phyloP scores from a whole-genome alignment of 2,888 invertebrate species.

The Acutogordius australiensis region DNA sequence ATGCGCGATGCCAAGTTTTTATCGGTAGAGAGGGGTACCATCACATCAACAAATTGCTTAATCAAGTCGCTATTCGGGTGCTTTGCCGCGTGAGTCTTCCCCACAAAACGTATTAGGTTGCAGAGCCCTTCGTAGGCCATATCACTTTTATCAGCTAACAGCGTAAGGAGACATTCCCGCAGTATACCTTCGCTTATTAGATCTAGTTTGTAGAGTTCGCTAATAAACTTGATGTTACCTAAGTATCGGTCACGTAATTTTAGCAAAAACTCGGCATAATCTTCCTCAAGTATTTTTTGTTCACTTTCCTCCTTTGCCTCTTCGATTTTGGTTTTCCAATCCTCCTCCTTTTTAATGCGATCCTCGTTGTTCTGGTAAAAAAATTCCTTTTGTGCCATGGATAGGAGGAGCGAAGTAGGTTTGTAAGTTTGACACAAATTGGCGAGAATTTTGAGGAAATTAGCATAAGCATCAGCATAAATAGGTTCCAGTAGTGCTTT shows the following conservation, averaged over 20 bases:
- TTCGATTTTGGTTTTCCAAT: background rate
- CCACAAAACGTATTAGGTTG: background rate
- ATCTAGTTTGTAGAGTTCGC: slow-evolving; percentile 5
- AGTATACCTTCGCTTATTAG: background rate
- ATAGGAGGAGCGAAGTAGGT: background rate
- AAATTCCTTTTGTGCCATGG: background rate
- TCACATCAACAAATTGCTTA: background rate
- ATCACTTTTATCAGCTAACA: background rate
- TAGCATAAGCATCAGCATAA: slow-evolving; percentile 1
- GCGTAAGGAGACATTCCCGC: background rate
- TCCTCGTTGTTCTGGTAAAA: background rate
- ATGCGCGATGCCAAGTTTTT: background rate
- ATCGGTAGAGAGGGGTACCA: background rate
- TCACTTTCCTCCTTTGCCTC: background rate
- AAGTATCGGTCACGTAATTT: background rate
- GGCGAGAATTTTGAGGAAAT: background rate
- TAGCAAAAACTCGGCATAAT: background rate
- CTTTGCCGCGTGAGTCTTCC: background rate
- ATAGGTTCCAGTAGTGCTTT: slow-evolving; percentile 5
- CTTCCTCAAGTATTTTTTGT: background rate
- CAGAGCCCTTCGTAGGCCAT: slow-evolving; percentile 1
- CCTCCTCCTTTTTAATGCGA: background rate
- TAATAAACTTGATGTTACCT: background rate
- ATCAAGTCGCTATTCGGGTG: background rate
- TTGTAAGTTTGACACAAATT: background rate